Evolutionary conservation across 2,888 invertebrate species (phyloP).

Genomic region (Agrochola litura): DNA sequence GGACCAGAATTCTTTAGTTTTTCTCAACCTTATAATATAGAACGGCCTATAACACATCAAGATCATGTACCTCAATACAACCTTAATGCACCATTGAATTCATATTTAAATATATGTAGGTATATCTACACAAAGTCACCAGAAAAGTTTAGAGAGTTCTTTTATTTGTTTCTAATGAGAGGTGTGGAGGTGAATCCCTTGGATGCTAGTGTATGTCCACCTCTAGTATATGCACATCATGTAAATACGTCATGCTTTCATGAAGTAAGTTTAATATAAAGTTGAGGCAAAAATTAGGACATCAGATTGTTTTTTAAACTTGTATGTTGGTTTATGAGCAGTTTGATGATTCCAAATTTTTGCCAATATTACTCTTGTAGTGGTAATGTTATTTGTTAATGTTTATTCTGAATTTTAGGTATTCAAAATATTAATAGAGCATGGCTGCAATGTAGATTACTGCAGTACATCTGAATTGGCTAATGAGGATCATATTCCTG

Average conservation of each 20-base stretch:
- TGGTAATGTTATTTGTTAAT: conserved; percentile 17
- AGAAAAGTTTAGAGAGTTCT: conserved; percentile 82
- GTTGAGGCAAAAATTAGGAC: not conserved
- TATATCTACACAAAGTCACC: conserved; percentile 82
- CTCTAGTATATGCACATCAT: conserved; percentile 84
- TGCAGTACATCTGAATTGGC: conserved; percentile 70
- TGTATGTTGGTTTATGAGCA: not conserved
- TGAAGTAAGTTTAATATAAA: conserved; percentile 78
- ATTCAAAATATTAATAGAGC: conserved; percentile 81
- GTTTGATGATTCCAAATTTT: conserved; percentile 13
- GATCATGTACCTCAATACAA: conserved; percentile 75
- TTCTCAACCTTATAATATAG: conserved; percentile 76
- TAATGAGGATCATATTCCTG: conserved; percentile 76
- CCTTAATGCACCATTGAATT: conserved; percentile 82
- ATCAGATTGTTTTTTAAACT: not conserved
- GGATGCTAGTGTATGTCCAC: conserved; percentile 84
- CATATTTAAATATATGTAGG: conserved; percentile 84
- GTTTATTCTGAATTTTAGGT: conserved; percentile 75
- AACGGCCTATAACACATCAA: conserved; percentile 70
- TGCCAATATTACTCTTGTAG: not conserved
- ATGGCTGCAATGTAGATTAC: conserved; percentile 86
- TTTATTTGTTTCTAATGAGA: conserved; percentile 83
- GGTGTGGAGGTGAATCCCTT: conserved; percentile 83
- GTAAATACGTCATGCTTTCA: conserved; percentile 79
- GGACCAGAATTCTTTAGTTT: conserved; percentile 85